phyloP scores from a whole-genome alignment of 2,797 vertebrate genomes.

The Calcarius lapponicus region DNA sequence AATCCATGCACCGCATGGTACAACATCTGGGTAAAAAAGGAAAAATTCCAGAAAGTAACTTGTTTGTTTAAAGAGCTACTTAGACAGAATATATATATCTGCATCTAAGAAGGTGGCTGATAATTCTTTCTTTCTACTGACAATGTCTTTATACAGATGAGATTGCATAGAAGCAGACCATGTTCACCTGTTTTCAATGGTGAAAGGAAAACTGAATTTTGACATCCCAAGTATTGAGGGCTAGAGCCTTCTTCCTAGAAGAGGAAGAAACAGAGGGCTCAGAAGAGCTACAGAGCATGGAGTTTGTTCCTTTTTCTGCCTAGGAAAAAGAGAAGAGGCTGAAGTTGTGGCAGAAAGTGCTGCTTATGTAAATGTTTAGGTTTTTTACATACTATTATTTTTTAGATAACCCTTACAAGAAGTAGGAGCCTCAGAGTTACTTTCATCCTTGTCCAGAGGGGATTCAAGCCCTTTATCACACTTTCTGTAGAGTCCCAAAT shows the following conservation, averaged over 20 bases:
- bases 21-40: neutral
- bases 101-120: neutral
- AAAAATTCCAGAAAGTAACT: neutral
- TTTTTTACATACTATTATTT: neutral
- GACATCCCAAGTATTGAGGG: neutral
- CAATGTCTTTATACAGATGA: neutral
- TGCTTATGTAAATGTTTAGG: neutral
- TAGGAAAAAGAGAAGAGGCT: neutral
- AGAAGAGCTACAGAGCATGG: neutral
- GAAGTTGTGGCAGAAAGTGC: neutral
- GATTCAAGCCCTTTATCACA: neutral
- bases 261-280: neutral
- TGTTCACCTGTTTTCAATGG: neutral
- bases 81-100: neutral
- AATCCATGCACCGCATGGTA: accelerated
- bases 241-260: neutral
- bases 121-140: neutral
- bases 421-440: neutral
- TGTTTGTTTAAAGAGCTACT: neutral
- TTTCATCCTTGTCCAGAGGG: neutral
- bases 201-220: neutral
- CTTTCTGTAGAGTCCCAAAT: neutral
- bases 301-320: neutral
- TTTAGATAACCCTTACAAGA: accelerated
- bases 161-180: neutral